These are phyloP conservation scores for Trididemnum miniatum DNA, from an alignment of 23 tunicate species.

Conservation along the genomic window DNA sequence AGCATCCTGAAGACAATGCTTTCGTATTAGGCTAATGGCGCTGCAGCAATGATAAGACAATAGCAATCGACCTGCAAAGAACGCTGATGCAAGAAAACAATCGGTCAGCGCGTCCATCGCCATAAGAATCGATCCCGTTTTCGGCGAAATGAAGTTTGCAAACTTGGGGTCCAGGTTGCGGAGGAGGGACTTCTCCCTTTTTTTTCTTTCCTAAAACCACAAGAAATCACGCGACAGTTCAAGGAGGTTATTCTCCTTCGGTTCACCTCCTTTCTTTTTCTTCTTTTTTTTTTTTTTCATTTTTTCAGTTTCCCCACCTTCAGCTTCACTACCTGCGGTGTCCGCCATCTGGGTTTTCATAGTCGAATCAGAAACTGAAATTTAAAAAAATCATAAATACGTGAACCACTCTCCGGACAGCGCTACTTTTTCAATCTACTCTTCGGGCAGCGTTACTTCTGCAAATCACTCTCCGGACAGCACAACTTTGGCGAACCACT, in stretches of 20 bases:
- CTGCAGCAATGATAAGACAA: background rate
- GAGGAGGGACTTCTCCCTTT: conserved; percentile 57
- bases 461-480: too few relatives aligned
- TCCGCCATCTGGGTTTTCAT: conserved; percentile 5
- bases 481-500: too few relatives aligned
- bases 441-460: too few relatives aligned
- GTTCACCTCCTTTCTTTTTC: background rate
- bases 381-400: too few relatives aligned
- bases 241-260: background rate
- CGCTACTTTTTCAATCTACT: too few relatives aligned
- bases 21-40: background rate
- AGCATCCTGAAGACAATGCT: conserved; percentile 46
- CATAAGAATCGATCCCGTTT: conserved; percentile 69
- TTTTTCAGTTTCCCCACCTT: background rate
- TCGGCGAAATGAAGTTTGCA: conserved; percentile 75
- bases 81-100: conserved; percentile 64
- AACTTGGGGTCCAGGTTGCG: conserved; percentile 66
- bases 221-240: background rate
- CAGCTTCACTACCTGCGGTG: background rate
- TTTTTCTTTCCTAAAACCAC: conserved; percentile 26
- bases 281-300: background rate
- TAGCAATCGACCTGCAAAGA: conserved; percentile 38
- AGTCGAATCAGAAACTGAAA: too few relatives aligned
- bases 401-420: too few relatives aligned
- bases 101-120: conserved; percentile 41